Conservation (phyloP, 2,797 vertebrate genomes). For the Zenarchopterus dispar region DNA sequence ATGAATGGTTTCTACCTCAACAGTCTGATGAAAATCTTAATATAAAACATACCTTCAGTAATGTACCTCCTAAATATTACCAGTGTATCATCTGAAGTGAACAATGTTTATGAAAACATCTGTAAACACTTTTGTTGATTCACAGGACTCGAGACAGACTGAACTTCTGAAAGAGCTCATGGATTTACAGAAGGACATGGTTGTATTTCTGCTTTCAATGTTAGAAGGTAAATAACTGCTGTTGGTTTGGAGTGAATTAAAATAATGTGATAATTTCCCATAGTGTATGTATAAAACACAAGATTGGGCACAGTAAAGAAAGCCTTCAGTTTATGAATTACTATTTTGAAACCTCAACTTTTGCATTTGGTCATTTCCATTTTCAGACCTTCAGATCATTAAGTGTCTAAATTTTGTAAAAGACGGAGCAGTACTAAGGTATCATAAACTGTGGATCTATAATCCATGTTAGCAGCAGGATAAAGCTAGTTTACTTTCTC, state of each 20-base stretch:
- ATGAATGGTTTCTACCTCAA: neutral
- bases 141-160: constrained; percentile 93
- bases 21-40: neutral
- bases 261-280: neutral
- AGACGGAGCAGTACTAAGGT: too few species aligned
- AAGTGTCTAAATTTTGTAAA: too few species aligned
- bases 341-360: too few species aligned
- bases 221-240: constrained; percentile 86
- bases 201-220: constrained; percentile 97
- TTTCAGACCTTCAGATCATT: too few species aligned
- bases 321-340: too few species aligned
- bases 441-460: too few species aligned
- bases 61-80: neutral
- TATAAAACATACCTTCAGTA: neutral
- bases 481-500: too few species aligned
- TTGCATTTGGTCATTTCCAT: too few species aligned
- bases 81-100: neutral
- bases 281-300: neutral
- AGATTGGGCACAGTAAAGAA: neutral
- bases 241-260: neutral
- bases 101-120: neutral
- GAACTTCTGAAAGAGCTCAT: constrained; percentile 93
- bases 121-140: constrained; percentile 15
- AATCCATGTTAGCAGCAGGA: too few species aligned
- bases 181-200: constrained; percentile 98